Evolutionary conservation across 2,888 invertebrate species (phyloP), one percentile per base, ranked within the genome.

Genomic region (Metacarcinus magister): DNA sequence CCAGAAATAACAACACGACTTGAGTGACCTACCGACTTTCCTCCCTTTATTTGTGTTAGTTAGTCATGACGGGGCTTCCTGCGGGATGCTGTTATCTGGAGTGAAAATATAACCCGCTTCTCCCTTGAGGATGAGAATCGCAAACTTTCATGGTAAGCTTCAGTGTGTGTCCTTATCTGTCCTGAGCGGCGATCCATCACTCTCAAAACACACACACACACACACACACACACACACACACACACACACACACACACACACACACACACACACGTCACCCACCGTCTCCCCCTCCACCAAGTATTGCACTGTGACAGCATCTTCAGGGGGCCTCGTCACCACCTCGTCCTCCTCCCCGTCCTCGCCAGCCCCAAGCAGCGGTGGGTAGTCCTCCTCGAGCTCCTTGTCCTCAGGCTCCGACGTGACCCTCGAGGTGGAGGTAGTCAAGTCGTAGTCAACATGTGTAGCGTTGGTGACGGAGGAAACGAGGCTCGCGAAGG

Each of bases 301-400:
- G 92, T 92, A 95, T 87, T 95, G 95, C 32, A 95, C 95, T 4
- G 95, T 95, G 7, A 95, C 92, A 10, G 95, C 43, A 43, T 95
- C 95, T 19, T 43, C 91, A 10, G 91, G 95, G 7, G 60, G 67
- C n/a, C 32, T n/a, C 13, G 95, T 95, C 44, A 95, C 95, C 2
- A 90, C 91, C 91, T 91, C 95, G n/a, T 87, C 90, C 23, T 90
- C 82, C 67, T 54, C 60, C 43, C 54, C 89, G 4, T 82, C 82
- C 32, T 43, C 90, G 13, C 23, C 90, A 43, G 46, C 82, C 32
- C n/a, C 82, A 39, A 94, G 60, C 3, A 94, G 94, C 23, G 94
- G 94, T 90, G 54, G 39, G 60, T 44, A 89, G 54, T 94, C 94
- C 32, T 46, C 94, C 48, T 89, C 89, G 10, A 28, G 43, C 19